Evolutionary conservation across 23 tunicate species (phyloP).

Genomic region (Aplidium turbinatum): DNA sequence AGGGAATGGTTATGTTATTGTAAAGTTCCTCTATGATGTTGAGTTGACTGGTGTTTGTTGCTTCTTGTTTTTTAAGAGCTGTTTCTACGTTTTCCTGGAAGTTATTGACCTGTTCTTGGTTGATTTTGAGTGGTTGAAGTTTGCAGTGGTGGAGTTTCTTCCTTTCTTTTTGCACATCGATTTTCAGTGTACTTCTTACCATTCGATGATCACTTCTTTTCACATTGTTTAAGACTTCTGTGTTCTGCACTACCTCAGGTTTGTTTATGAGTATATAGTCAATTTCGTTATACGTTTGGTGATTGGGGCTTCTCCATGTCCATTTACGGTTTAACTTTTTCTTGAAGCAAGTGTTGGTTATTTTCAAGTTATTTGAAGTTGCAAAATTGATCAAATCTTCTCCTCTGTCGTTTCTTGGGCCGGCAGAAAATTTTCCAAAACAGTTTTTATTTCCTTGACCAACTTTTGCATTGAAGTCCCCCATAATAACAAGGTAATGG

Average conservation of each 20-base stretch:
- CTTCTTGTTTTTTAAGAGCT: no score
- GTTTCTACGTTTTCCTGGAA: no score
- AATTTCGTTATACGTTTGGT: constrained; percentile 13
- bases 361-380: neutral
- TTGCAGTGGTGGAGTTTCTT: no score
- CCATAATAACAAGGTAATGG: constrained; percentile 15
- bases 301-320: constrained; percentile 27
- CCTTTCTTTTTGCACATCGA: neutral
- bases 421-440: constrained; percentile 1
- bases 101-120: no score
- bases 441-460: constrained; percentile 3
- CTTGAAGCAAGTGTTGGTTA: constrained; percentile 2
- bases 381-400: constrained; percentile 14
- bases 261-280: constrained; percentile 8
- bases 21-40: no score
- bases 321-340: constrained; percentile 2
- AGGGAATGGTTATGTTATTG: no score
- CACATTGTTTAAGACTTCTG: constrained; percentile 11
- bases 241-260: neutral
- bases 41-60: no score
- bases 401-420: constrained; percentile 14
- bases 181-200: constrained; percentile 11
- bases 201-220: constrained; percentile 17
- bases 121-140: no score
- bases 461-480: constrained; percentile 23